Evolutionary conservation across 2,797 vertebrate species (phyloP).

Genomic region (Poeciliopsis turneri): DNA sequence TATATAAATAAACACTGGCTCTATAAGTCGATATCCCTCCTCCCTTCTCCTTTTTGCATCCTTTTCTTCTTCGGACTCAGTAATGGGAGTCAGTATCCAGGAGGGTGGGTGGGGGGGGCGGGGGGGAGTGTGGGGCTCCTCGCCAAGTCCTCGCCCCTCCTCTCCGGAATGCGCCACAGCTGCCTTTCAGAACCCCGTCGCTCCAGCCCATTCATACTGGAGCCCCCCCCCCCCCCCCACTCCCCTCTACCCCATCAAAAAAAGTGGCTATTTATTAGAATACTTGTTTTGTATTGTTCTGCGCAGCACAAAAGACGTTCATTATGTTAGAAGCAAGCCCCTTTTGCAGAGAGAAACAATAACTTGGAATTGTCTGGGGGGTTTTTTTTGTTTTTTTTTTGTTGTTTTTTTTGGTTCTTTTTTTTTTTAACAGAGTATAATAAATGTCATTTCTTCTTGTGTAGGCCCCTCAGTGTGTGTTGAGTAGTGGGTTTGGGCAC

Average conservation of each 20-base stretch:
- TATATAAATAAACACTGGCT: conserved; percentile 12
- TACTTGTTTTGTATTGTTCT: conserved; percentile 99
- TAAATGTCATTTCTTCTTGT: conserved; percentile 95
- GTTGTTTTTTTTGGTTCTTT: conserved; percentile 22
- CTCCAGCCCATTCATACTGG: conserved; percentile 94
- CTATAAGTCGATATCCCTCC: conserved; percentile 46
- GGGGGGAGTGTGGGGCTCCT: conserved; percentile 63
- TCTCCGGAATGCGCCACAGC: conserved; percentile 89
- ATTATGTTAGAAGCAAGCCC: conserved; percentile 90
- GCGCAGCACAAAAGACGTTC: conserved; percentile 94
- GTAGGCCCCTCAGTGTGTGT: conserved; percentile 86
- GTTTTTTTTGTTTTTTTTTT: not conserved
- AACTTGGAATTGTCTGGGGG: conserved; percentile 98
- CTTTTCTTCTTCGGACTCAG: conserved; percentile 62
- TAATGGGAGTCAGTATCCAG: conserved; percentile 78
- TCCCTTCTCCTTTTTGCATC: conserved; percentile 19
- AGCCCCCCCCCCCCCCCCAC: conserved; percentile 34
- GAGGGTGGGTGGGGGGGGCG: conserved; percentile 61
- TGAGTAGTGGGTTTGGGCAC: conserved; percentile 85
- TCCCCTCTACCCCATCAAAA: conserved; percentile 2
- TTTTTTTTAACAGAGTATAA: conserved; percentile 88
- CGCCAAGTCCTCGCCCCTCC: conserved; percentile 88
- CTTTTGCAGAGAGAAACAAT: conserved; percentile 94
- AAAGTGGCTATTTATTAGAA: conserved; percentile 96
- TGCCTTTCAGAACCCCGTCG: conserved; percentile 92